Evolutionary conservation across 1,140 invertebrate species (phyloP).

Genomic region (Triops cancriformis): DNA sequence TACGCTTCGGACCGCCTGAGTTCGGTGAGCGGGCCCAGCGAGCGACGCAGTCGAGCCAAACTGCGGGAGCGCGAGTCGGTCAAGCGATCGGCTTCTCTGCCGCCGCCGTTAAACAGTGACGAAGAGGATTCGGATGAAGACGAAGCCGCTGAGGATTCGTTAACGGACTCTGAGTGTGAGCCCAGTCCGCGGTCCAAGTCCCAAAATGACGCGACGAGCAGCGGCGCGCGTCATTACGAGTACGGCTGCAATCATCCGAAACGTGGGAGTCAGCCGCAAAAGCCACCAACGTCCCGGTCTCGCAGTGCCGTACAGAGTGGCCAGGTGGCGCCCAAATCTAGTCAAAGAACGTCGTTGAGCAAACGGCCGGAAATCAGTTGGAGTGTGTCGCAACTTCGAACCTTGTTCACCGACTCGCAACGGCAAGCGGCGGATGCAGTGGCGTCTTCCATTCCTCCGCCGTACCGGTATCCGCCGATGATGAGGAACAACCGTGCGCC

Average conservation of each 20-base stretch:
- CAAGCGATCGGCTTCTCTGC: slow-evolving; percentile 32
- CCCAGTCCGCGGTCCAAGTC: slow-evolving; percentile 18
- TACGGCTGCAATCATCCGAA: slow-evolving; percentile 22
- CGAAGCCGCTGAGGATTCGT: slow-evolving; percentile 25
- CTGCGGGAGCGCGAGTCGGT: slow-evolving; percentile 6
- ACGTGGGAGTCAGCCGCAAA: slow-evolving; percentile 7
- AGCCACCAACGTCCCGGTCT: background rate
- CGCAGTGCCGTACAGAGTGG: background rate
- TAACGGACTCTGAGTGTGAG: slow-evolving; percentile 26
- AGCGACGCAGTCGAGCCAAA: slow-evolving; percentile 17
- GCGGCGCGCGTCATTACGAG: slow-evolving; percentile 7
- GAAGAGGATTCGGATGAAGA: slow-evolving; percentile 21
- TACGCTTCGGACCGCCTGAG: background rate
- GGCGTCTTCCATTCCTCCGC: slow-evolving; percentile 32
- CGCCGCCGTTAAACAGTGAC: slow-evolving; percentile 25
- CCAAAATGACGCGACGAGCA: slow-evolving; percentile 24
- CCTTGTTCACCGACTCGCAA: slow-evolving; percentile 35
- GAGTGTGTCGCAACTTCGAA: slow-evolving; percentile 40
- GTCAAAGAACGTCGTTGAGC: slow-evolving; percentile 30
- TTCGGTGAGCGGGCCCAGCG: slow-evolving; percentile 12
- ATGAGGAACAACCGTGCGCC: slow-evolving; percentile 33
- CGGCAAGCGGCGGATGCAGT: slow-evolving; percentile 38
- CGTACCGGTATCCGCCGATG: slow-evolving; percentile 34
- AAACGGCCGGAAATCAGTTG: slow-evolving; percentile 39
- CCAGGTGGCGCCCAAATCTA: slow-evolving; percentile 25